Base-by-base conservation (phyloP, 2,888 invertebrate genomes). In the Smittia sp. region DNA sequence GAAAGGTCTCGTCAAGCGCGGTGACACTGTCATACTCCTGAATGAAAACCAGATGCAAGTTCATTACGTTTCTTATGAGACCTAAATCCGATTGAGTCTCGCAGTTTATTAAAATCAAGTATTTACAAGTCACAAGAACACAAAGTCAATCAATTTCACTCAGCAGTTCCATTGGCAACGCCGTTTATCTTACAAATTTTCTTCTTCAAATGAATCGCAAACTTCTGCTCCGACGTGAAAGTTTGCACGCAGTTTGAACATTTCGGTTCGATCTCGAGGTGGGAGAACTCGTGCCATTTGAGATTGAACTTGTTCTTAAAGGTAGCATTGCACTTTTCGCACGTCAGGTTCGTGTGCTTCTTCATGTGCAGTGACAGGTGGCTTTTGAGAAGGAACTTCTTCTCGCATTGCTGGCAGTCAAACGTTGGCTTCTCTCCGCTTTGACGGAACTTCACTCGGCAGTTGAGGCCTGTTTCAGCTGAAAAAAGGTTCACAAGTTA, bases 191-290 rank as follows among this genome's bases (percentile, higher is more conserved):
- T n/a, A 25, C 69, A 69, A 18, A 24, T 11, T 52, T 69, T 69
- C n/a, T 39, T 52, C 27, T 69, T 69, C 25, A 69, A 54, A 69
- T 69, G 69, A 69, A 24, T 27, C 0, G 69, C 24, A 27, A 69
- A 69, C 20, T 69, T 52, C 13, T 69, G 69, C 20, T 54, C 52
- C 15, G 69, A 69, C 2, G 25, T 41, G 52, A 69, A 69, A 6
- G 18, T 25, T 52, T 25, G n/a, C 13, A 11, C n/a, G 22, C 69
- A 69, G 27, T 69, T 25, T 3, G n/a, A 32, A n/a, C 69, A 69
- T 32, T 69, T 69, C 18, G 69, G 69, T 32, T 69, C 69, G 20
- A 54, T 69, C 11, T 69, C 69, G 1, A 32, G 69, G 13, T 69
- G 69, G 1, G 52, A 52, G 15, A 69, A 69, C 54, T 69, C 69